Percentiles rank a stretch among this genome's conserved stretches.
phyloP scores from a whole-genome alignment of 92 coral and sea anemone genomes.

The Heliopora coerulea region DNA sequence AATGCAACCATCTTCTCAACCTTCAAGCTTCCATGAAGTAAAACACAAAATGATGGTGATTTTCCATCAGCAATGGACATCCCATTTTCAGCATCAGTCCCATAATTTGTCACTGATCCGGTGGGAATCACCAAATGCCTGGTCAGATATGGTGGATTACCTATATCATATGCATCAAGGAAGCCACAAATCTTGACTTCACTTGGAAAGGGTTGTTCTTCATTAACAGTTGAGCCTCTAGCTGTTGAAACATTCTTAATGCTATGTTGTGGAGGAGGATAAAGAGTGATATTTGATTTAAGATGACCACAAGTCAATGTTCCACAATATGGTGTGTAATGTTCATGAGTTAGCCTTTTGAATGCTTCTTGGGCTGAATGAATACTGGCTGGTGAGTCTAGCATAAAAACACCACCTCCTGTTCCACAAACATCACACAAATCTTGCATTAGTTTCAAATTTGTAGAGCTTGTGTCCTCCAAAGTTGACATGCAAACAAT shows the following conservation, averaged over 20 bases:
- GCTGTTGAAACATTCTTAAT: constrained; percentile 48
- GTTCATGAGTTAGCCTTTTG: constrained; percentile 82
- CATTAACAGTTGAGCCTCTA: constrained; percentile 54
- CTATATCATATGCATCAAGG: constrained; percentile 72
- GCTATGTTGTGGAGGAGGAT: constrained; percentile 88
- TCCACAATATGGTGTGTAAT: constrained; percentile 75
- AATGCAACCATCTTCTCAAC: constrained; percentile 98
- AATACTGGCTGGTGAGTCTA: constrained; percentile 67
- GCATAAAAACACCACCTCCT: constrained; percentile 93
- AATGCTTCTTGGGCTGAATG: constrained; percentile 88
- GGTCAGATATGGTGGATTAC: constrained; percentile 81
- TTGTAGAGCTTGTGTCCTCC: constrained; percentile 55
- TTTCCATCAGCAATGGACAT: constrained; percentile 71
- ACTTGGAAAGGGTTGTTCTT: constrained; percentile 76
- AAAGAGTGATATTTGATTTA: constrained; percentile 72
- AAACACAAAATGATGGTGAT: constrained; percentile 93
- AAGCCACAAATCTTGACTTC: constrained; percentile 92
- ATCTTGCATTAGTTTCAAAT: constrained; percentile 75
- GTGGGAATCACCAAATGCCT: constrained; percentile 88
- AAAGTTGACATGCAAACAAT: constrained; percentile 74
- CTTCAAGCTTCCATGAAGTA: constrained; percentile 92
- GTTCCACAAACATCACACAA: constrained; percentile 80
- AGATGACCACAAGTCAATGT: constrained; percentile 83
- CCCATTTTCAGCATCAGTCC: constrained; percentile 44
- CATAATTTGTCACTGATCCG: constrained; percentile 14